A percentile compares a stretch with the other conserved stretches of the same genome.
These are phyloP conservation scores for Harpalus rufipes DNA, from an alignment of 2,888 invertebrate genomes.

Conservation along the genomic window DNA sequence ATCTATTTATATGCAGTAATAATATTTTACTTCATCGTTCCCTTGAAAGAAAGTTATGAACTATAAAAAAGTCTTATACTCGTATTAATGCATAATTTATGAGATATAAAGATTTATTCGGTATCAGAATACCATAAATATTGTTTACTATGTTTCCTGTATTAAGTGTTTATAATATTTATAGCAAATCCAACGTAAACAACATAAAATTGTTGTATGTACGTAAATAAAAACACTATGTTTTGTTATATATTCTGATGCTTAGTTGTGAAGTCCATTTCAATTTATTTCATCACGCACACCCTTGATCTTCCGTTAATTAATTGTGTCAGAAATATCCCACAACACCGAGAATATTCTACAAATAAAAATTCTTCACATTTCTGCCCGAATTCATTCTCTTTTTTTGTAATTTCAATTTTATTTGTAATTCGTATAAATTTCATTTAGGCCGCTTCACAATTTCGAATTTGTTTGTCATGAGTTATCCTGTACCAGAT, in stretches of 20 bases:
- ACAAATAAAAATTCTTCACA: slow-evolving; percentile 7
- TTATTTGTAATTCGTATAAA: neutral
- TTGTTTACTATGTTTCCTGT: neutral
- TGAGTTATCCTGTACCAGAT: neutral
- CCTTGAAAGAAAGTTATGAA: too few species aligned
- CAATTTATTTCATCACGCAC: slow-evolving; percentile 44
- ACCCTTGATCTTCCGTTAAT: slow-evolving; percentile 42
- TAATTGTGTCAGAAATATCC: slow-evolving; percentile 20
- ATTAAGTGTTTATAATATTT: neutral
- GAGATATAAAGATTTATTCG: too few species aligned
- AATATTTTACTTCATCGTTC: too few species aligned
- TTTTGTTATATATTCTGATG: neutral
- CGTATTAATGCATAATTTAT: too few species aligned
- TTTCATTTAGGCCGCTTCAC: neutral
- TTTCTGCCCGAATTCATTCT: neutral
- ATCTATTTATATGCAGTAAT: too few species aligned
- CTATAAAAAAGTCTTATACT: too few species aligned
- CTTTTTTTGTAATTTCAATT: neutral
- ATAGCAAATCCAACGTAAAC: neutral
- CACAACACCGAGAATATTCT: neutral
- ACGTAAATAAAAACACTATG: neutral
- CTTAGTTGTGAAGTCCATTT: slow-evolving; percentile 18
- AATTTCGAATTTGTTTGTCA: neutral
- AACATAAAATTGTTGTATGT: neutral
- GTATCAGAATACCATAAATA: neutral